Evolutionary conservation across 2,888 invertebrate genomes (phyloP).

Genomic region (Agrotis puta): DNA sequence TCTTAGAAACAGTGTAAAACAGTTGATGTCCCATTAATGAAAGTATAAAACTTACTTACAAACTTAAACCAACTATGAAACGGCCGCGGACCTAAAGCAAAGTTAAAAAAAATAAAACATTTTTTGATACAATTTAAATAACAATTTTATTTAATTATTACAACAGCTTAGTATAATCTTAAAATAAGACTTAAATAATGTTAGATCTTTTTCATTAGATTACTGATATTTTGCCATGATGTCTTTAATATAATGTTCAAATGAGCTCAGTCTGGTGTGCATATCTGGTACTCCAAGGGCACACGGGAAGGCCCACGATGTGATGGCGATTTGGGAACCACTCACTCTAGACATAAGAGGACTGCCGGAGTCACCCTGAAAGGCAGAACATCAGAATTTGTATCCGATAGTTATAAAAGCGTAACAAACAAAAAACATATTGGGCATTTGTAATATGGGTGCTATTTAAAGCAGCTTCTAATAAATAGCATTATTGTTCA

Average conservation of each 20-base stretch:
- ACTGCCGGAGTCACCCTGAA: constrained; percentile 67
- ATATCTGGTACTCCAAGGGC: constrained; percentile 62
- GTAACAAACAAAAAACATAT: too few relatives aligned
- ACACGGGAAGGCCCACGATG: constrained; percentile 63
- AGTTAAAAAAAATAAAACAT: not conserved
- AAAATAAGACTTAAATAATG: not conserved
- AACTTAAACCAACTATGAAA: too few relatives aligned
- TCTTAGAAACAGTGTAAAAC: too few relatives aligned
- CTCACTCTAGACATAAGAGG: constrained; percentile 39
- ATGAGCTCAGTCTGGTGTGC: constrained; percentile 33
- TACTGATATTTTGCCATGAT: not conserved
- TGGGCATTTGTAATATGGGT: too few relatives aligned
- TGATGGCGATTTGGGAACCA: constrained; percentile 49
- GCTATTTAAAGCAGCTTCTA: too few relatives aligned
- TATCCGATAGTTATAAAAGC: not conserved
- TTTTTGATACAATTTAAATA: not conserved
- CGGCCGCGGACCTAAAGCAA: too few relatives aligned
- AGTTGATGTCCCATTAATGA: too few relatives aligned
- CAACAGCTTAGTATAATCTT: not conserved
- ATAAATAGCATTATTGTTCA: too few relatives aligned
- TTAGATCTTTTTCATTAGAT: not conserved
- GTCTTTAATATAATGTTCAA: constrained; percentile 10
- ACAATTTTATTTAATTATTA: not conserved
- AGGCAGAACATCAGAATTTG: not conserved
- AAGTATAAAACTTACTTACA: too few relatives aligned